Evolutionary conservation across 2,797 vertebrate species (phyloP), one percentile per base, ranked within the genome.

Genomic region (Decapterus maruadsi): DNA sequence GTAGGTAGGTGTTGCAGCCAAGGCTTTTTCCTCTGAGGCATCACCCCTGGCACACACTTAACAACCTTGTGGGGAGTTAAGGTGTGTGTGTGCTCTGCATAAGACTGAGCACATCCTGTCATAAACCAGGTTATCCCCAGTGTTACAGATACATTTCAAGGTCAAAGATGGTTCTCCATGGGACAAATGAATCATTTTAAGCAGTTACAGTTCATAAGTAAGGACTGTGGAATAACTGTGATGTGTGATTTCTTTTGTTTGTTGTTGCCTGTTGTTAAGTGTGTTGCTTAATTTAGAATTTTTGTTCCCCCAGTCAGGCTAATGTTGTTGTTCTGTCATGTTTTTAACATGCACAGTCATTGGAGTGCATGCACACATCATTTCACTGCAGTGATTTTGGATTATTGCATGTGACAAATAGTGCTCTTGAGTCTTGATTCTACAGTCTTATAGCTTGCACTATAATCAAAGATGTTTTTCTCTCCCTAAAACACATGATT

Each of bases 1-100:
- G 59, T 14, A 70, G 3, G 19, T 7, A 61, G 53, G 36, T 19
- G 43, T 51, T 10, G 29, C 19, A 40, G 54, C 4, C 46, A 42
- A 78, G 55, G 31, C 8, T 34, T 65, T 64, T 50, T 71, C 13
- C 59, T 54, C 55, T 0, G 17, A 72, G 80, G 26, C 9, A 7
- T 29, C n/a, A 63, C 4, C 43, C 29, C 13, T 75, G 75, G 61
- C 58, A 63, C 51, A 64, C 8, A 16, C 9, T 65, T 14, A 43
- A 29, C 71, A 87, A 73, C 76, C 65, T 40, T 75, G 53, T 34
- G 36, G 34, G 10, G 59, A 70, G 16, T 4, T 26, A 19, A 26
- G 50, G 72, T 53, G 51, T 16, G 34, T 36, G 50, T 36, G 50
- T 6, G 22, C 50, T 51, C 20, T 22, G 40, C 34, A 48, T 56